Conservation (phyloP, 64 coral and sea anemone genomes). For the Catalaphyllia jardinei region DNA sequence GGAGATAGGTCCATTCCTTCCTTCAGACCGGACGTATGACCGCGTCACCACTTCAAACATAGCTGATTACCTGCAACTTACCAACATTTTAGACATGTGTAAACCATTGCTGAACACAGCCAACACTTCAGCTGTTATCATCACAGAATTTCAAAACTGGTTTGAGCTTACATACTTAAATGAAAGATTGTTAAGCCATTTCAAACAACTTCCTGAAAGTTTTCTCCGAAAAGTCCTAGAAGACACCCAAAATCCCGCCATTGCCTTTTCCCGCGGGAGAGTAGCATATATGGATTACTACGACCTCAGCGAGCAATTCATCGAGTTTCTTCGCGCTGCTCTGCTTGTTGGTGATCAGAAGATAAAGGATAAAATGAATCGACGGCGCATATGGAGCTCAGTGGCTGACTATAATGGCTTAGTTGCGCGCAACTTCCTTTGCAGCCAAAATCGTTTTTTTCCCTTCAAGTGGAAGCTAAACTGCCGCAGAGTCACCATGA, state of each 20-base stretch:
- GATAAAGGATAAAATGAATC: neutral
- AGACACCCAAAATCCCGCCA: neutral
- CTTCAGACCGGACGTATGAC: slow-evolving; percentile 7
- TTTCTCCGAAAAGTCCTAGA: slow-evolving; percentile 10
- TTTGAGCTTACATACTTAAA: neutral
- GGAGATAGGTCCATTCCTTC: slow-evolving; percentile 11
- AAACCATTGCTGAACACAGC: slow-evolving; percentile 28
- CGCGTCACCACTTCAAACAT: slow-evolving; percentile 44
- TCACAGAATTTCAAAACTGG: slow-evolving; percentile 51
- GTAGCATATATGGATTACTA: slow-evolving; percentile 14
- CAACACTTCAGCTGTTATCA: slow-evolving; percentile 18
- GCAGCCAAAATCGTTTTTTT: slow-evolving; percentile 7
- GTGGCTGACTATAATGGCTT: slow-evolving; percentile 35
- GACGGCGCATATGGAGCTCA: neutral
- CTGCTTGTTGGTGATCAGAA: neutral
- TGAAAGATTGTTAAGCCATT: too few species aligned
- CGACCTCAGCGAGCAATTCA: neutral
- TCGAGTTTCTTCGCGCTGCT: slow-evolving; percentile 7
- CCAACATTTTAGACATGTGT: neutral
- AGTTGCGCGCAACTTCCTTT: slow-evolving; percentile 9
- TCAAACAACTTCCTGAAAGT: neutral
- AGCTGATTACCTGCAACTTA: slow-evolving; percentile 23
- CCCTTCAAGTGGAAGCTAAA: slow-evolving; percentile 29
- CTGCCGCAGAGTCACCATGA: slow-evolving; percentile 9
- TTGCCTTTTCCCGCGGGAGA: neutral